Evolutionary conservation across 2,113 vertebrate species (phyloP), one percentile per base, ranked within the genome.

Genomic region (Sterna hirundo): DNA sequence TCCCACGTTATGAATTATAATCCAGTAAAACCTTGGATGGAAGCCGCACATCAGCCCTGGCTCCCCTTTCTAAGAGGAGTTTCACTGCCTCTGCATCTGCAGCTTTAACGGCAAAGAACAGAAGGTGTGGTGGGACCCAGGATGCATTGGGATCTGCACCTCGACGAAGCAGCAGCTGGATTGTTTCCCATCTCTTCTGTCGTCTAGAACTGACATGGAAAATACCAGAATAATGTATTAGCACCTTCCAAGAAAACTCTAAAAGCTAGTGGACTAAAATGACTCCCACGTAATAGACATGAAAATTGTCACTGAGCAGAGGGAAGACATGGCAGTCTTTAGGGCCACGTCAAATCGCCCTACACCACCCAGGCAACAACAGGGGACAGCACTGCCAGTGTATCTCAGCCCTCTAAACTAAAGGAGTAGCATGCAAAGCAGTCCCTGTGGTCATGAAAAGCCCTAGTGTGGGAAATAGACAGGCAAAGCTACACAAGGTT

Each of bases 91-190:
- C 94, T 17, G 94, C 54, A 25, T 99, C 98, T 10, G 97, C 98
- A 0, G 99, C 98, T 98, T 98, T 98, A 58, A 99, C 96, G 9
- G 99, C 98, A 13, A 99, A 90, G 95, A 99, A 98, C 20, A 99
- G 96, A 62, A 96, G 97, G 5, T 98, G 98, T 98, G 98, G 96
- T 29, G 98, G 98, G n/a, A 98, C 91, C 17, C 44, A 57, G 96
- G 98, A 98, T 23, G 94, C 69, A 15, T 99, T 99, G 46, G 99
- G 99, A 95, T 99, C 98, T 3, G 99, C 99, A 17, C 99, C 99
- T 14, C 98, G 94, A 2, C 49, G 90, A 94, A 99, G 85, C 68
- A 99, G 96, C 60, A 99, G 85, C n/a, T 94, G 86, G 83, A 99
- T 97, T 61, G 98, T 99, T 66, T 76, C 82, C 97, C 98, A 98